These are phyloP conservation scores for Ichneumoninae sp. DNA, from an alignment of 2,888 invertebrate species.

Conservation along the genomic window DNA sequence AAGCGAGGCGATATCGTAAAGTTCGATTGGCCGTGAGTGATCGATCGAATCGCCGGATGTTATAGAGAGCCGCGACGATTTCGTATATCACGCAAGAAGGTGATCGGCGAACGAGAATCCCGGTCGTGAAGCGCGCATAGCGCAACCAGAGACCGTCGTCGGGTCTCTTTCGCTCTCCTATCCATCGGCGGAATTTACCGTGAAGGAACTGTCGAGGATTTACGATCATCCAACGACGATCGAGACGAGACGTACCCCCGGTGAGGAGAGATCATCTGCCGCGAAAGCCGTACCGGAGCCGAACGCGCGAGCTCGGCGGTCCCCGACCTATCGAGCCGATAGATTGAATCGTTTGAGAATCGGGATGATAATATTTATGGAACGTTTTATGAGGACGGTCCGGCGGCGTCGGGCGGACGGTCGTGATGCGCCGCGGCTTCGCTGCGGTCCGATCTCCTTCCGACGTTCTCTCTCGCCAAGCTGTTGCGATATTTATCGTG, in stretches of 20 bases:
- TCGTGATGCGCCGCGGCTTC: conserved; percentile 58
- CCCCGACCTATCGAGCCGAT: conserved; percentile 67
- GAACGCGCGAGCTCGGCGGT: conserved; percentile 43
- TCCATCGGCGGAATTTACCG: conserved; percentile 64
- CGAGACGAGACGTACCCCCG: conserved; percentile 56
- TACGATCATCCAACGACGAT: conserved; percentile 65
- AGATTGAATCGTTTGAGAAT: conserved; percentile 74
- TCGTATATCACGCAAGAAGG: conserved; percentile 59
- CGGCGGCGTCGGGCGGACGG: conserved; percentile 50
- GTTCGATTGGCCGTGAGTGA: conserved; percentile 61
- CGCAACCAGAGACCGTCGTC: conserved; percentile 41
- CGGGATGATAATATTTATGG: conserved; percentile 76
- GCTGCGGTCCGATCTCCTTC: conserved; percentile 50
- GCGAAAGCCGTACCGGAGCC: conserved; percentile 19
- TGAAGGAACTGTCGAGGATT: conserved; percentile 65
- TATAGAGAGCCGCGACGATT: conserved; percentile 45
- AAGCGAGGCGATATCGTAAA: conserved; percentile 55
- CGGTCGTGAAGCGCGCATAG: conserved; percentile 48
- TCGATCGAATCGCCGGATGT: conserved; percentile 42
- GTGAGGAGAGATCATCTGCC: conserved; percentile 60
- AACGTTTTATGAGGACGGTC: conserved; percentile 70
- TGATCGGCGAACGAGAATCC: conserved; percentile 61
- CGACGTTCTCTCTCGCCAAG: conserved; percentile 50
- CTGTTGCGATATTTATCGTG: conserved; percentile 68
- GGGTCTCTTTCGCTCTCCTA: conserved; percentile 24